Base-by-base conservation (phyloP, 2,113 vertebrate species). In the Rallus limicola region DNA sequence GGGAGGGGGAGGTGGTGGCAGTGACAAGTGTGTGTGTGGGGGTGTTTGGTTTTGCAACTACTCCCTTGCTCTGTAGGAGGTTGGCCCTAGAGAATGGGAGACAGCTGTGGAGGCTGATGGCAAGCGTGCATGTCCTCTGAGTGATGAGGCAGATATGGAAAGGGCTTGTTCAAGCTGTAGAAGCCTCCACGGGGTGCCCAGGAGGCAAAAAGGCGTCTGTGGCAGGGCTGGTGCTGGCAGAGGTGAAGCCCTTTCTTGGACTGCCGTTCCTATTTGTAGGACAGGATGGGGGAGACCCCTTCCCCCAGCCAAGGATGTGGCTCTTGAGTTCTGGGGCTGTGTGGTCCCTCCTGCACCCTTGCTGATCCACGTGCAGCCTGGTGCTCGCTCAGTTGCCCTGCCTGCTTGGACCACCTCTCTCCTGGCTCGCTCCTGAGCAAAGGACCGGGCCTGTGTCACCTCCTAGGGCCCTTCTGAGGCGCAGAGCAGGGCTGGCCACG, bases 71-170 rank as follows among this genome's bases (percentile, higher is more conserved):
- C 60, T 24, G 44, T 13, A 42, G 72, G 88, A 67, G 76, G 34
- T 36, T 68, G 65, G 77, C 89, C 74, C 65, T 38, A 55, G 31
- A 58, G 67, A 87, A 24, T 19, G 55, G 92, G 83, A 88, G 86
- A 77, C 94, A 90, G 93, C 83, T 86, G 86, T 9, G 77, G 83
- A 46, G 64, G 72, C 80, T 68, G 86, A 28, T 23, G 69, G 28
- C 6, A 29, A 33, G 80, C 9, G 1, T n/a, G 44, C 5, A 1
- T 1, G 40, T 70, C 50, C 52, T 55, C 50, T 19, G 72, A 67
- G 92, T 4, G 72, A 48, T 65, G 83, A 86, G 64, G 59, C 31
- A 46, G 50, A 72, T 64, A 71, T 3, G 72, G 72, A 83, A 72
- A 67, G 38, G 52, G 60, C 64, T 67, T 21, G 60, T n/a, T 69